Evolutionary conservation across 2,797 vertebrate species (phyloP).

Genomic region (Distichodus sexfasciatus): DNA sequence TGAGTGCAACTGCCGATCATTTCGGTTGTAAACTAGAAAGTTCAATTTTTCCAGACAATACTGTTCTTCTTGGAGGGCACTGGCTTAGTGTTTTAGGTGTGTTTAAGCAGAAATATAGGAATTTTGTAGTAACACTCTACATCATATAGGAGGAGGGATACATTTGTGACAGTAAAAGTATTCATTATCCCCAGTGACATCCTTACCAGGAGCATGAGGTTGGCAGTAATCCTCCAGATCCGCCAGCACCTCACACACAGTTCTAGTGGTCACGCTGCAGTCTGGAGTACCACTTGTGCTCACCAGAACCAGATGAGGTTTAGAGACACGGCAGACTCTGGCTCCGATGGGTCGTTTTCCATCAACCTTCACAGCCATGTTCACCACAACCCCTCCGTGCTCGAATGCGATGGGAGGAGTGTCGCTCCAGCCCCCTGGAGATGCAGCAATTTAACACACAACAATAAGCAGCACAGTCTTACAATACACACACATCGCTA

Average conservation of each 20-base stretch:
- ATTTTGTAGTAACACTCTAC: too few relatives aligned
- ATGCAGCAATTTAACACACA: not conserved
- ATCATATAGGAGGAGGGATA: too few relatives aligned
- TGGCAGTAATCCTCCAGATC: constrained; percentile 87
- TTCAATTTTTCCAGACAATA: not conserved
- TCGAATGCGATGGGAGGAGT: constrained; percentile 93
- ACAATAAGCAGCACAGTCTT: not conserved
- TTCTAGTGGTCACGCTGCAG: constrained; percentile 61
- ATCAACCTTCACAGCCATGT: constrained; percentile 82
- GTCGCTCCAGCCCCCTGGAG: constrained; percentile 90
- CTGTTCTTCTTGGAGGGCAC: too few relatives aligned
- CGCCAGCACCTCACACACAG: constrained; percentile 72
- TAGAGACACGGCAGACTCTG: constrained; percentile 73
- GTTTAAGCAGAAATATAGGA: too few relatives aligned
- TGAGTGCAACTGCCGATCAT: not conserved
- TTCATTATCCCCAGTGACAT: not conserved
- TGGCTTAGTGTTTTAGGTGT: too few relatives aligned
- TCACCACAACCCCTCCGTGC: constrained; percentile 87
- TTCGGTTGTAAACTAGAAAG: not conserved
- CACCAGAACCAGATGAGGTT: constrained; percentile 77
- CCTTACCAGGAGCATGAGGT: constrained; percentile 87
- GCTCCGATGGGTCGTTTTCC: constrained; percentile 84
- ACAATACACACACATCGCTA: too few relatives aligned
- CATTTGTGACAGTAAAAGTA: too few relatives aligned
- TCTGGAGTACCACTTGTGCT: constrained; percentile 58